A percentile compares a stretch with the other conserved stretches of the same genome.
These are phyloP conservation scores for Aquatica leii DNA, from an alignment of 2,888 invertebrate species.

Conservation along the genomic window DNA sequence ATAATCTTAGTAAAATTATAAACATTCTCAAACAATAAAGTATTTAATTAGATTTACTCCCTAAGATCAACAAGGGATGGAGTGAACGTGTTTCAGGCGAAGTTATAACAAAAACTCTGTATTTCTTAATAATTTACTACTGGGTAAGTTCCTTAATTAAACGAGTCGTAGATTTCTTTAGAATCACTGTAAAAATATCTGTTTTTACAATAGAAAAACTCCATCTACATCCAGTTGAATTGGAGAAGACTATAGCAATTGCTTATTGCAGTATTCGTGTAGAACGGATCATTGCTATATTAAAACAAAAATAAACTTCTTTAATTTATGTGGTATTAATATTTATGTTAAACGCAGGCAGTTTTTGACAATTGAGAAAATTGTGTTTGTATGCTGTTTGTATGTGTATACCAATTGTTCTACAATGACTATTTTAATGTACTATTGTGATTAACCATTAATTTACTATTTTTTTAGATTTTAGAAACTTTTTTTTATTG, in stretches of 20 bases:
- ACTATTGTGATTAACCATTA: too few relatives aligned
- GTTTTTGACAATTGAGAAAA: neutral
- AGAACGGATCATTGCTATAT: conserved; percentile 19
- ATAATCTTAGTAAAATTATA: conserved; percentile 30
- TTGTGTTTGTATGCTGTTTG: neutral
- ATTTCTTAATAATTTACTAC: conserved; percentile 17
- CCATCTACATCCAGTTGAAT: conserved; percentile 26
- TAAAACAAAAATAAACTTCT: conserved; percentile 9
- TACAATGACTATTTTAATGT: too few relatives aligned
- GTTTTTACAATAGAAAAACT: conserved; percentile 24
- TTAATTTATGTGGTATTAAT: neutral
- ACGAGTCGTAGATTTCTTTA: neutral
- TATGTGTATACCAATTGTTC: neutral
- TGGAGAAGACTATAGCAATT: conserved; percentile 22
- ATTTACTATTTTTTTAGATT: too few relatives aligned
- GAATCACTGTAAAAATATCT: neutral
- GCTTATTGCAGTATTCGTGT: conserved; percentile 24
- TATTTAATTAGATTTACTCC: conserved; percentile 34
- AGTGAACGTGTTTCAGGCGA: conserved; percentile 27
- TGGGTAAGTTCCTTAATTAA: conserved; percentile 14
- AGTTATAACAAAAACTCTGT: conserved; percentile 2
- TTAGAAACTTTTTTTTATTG: too few relatives aligned
- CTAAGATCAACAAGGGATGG: conserved; percentile 28
- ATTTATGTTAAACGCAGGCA: neutral
- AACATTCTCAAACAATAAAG: conserved; percentile 29